These are phyloP conservation scores for Myotis vivesi DNA, from an alignment of 2,797 vertebrate species.

Conservation along the genomic window DNA sequence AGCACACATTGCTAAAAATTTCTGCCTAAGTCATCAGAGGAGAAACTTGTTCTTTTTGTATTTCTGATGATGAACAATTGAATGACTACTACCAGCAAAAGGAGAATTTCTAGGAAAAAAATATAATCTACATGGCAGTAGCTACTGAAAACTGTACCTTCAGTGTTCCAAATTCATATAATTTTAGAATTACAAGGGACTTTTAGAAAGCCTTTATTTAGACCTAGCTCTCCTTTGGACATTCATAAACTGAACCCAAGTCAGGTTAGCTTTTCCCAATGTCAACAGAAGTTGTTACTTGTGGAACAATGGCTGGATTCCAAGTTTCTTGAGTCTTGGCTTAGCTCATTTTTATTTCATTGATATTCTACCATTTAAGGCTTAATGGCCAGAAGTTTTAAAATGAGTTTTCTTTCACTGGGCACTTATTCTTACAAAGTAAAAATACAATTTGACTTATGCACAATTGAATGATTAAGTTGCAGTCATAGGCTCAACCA, in stretches of 20 bases:
- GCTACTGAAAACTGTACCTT: slow-evolving; percentile 22
- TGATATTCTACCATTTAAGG: slow-evolving; percentile 42
- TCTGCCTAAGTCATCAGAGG: neutral
- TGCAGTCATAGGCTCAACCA: slow-evolving; percentile 74
- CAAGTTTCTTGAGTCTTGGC: neutral
- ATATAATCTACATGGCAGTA: neutral
- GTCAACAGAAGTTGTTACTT: neutral
- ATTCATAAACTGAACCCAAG: slow-evolving; percentile 43
- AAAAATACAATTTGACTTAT: slow-evolving; percentile 71
- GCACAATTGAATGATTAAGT: slow-evolving; percentile 80
- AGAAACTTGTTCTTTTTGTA: neutral
- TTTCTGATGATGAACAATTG: neutral
- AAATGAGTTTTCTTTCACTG: slow-evolving; percentile 58
- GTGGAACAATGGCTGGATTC: slow-evolving; percentile 9
- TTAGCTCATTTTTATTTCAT: slow-evolving; percentile 54
- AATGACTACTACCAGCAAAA: neutral
- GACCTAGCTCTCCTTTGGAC: slow-evolving; percentile 16
- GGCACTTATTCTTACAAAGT: slow-evolving; percentile 69
- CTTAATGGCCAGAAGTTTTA: slow-evolving; percentile 41
- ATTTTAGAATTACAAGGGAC: neutral
- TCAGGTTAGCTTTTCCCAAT: neutral
- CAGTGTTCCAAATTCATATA: neutral
- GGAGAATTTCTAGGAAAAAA: neutral
- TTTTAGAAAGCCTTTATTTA: slow-evolving; percentile 34
- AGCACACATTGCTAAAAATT: neutral